Percentiles rank a stretch among this genome's conserved stretches.
Conservation (phyloP, 1,140 invertebrate species). For the Acromyrmex charruanus region DNA sequence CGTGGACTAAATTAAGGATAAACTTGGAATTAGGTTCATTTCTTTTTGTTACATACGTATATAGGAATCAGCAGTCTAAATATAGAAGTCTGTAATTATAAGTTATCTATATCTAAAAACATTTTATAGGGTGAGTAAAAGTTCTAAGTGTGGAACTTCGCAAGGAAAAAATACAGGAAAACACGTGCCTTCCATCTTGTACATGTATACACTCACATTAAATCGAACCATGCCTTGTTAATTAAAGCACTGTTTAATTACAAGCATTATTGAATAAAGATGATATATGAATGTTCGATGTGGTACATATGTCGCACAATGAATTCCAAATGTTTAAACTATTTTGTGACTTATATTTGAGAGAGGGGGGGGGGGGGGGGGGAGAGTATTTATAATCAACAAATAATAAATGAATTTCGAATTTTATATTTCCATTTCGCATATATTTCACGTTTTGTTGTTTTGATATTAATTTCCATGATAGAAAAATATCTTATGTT, state of each 20-base stretch:
- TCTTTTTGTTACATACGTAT: too few species aligned
- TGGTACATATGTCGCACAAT: neutral
- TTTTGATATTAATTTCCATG: neutral
- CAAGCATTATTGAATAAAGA: conserved; percentile 45
- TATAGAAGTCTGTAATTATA: too few species aligned
- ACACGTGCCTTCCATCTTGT: conserved; percentile 43
- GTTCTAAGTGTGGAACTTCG: neutral
- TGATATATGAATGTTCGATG: conserved; percentile 30
- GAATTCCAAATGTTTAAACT: conserved; percentile 11
- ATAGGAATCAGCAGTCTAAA: too few species aligned
- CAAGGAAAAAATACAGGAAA: neutral
- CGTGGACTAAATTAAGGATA: too few species aligned
- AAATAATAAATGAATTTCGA: conserved; percentile 10
- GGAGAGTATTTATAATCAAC: neutral
- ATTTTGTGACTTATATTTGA: neutral
- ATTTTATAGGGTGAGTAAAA: conserved; percentile 18
- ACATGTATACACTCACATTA: conserved; percentile 18
- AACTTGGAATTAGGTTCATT: too few species aligned
- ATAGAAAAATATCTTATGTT: neutral
- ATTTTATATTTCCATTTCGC: neutral
- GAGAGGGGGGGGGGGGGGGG: too few species aligned
- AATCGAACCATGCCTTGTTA: conserved; percentile 40
- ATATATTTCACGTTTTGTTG: neutral
- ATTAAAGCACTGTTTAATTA: conserved; percentile 29
- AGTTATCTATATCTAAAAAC: conserved; percentile 26